A percentile compares a stretch with the other conserved stretches of the same genome.
phyloP scores from a whole-genome alignment of 2,797 vertebrate genomes.

The Chromobotia macracanthus region DNA sequence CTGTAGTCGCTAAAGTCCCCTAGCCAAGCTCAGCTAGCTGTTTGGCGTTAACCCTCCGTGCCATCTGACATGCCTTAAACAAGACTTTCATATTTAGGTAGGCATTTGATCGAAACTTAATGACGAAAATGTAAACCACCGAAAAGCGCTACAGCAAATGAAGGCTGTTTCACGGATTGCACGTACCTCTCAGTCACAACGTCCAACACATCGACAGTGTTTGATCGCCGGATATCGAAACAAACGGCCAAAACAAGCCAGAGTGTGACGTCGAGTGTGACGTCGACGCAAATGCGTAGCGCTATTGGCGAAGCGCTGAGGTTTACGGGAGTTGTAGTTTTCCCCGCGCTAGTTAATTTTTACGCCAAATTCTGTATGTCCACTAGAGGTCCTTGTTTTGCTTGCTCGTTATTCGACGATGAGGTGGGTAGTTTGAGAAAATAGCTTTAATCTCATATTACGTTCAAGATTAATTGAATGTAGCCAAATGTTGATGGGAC shows the following conservation, averaged over 20 bases:
- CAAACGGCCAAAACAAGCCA: constrained; percentile 79
- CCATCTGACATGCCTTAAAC: constrained; percentile 34
- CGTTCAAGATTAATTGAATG: no score
- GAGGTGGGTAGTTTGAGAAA: no score
- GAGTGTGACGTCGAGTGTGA: constrained; percentile 50
- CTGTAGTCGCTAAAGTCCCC: constrained; percentile 38
- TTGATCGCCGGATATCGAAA: constrained; percentile 73
- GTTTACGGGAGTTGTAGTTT: constrained; percentile 48
- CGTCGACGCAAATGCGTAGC: background rate
- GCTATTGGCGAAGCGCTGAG: background rate
- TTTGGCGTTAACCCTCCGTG: constrained; percentile 35
- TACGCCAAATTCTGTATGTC: no score
- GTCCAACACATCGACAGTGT: constrained; percentile 44
- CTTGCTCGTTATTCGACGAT: background rate
- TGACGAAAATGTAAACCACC: no score
- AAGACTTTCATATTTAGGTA: background rate
- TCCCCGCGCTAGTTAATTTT: background rate
- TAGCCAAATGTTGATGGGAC: no score
- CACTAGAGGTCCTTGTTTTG: constrained; percentile 50
- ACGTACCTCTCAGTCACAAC: constrained; percentile 55
- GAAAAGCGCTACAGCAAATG: background rate
- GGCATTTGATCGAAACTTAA: background rate
- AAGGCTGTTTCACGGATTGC: constrained; percentile 5
- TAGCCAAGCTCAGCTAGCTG: constrained; percentile 37
- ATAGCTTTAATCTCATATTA: no score